phyloP scores from a whole-genome alignment of 2,888 invertebrate species.

The Syritta pipiens region DNA sequence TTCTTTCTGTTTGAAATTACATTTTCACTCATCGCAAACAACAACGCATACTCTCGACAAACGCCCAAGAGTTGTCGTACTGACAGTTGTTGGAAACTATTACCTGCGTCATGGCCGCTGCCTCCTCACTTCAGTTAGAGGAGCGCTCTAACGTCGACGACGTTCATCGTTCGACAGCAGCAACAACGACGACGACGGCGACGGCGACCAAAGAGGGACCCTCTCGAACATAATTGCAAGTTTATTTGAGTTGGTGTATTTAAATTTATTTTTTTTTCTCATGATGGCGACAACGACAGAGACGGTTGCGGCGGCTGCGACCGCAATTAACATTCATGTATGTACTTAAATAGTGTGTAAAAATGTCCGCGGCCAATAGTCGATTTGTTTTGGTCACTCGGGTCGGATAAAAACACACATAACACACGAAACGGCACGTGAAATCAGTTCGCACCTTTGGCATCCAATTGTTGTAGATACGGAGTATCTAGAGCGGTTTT shows the following conservation, averaged over 20 bases:
- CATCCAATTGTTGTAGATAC: slow-evolving; percentile 36
- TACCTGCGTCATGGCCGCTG: slow-evolving; percentile 63
- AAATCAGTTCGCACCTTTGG: slow-evolving; percentile 49
- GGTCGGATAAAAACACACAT: slow-evolving; percentile 54
- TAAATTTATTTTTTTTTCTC: slow-evolving; percentile 21
- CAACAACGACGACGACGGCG: slow-evolving; percentile 9
- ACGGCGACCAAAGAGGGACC: slow-evolving; percentile 44
- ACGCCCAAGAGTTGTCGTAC: no score
- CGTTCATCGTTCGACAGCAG: not conserved
- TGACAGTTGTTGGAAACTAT: slow-evolving; percentile 42
- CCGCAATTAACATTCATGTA: slow-evolving; percentile 66
- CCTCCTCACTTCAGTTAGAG: slow-evolving; percentile 37
- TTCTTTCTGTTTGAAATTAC: slow-evolving; percentile 25
- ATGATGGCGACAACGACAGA: not conserved
- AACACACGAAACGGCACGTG: slow-evolving; percentile 32
- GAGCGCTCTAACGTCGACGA: not conserved
- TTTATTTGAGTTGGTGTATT: slow-evolving; percentile 38
- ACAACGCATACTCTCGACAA: no score
- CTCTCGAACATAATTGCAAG: slow-evolving; percentile 63
- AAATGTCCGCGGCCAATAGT: slow-evolving; percentile 66
- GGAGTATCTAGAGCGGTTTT: slow-evolving; percentile 25
- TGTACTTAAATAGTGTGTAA: slow-evolving; percentile 68
- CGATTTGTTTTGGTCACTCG: slow-evolving; percentile 65
- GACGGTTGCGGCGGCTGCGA: slow-evolving; percentile 13
- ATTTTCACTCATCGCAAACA: slow-evolving; percentile 36